These are phyloP conservation scores for Harpalus rufipes DNA, from an alignment of 2,888 invertebrate species.

Conservation along the genomic window DNA sequence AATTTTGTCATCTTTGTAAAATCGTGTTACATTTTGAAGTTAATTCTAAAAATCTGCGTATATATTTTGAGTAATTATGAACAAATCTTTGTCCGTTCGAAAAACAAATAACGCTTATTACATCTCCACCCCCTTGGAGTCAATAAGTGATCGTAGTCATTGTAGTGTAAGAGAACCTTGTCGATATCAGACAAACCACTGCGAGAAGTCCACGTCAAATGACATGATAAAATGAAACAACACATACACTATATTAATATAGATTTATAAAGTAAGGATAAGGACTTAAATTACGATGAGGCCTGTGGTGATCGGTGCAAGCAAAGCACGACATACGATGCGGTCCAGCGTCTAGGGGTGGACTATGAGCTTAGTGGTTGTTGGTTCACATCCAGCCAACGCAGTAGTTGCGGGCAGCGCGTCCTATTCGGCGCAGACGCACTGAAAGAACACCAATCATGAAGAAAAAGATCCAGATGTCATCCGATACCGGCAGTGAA, in stretches of 20 bases:
- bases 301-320: slow-evolving; percentile 64
- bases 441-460: slow-evolving; percentile 78
- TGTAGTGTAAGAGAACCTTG: neutral
- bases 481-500: slow-evolving; percentile 24
- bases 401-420: slow-evolving; percentile 89
- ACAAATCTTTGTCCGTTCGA: neutral
- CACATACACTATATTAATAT: slow-evolving; percentile 63
- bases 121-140: neutral
- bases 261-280: slow-evolving; percentile 53
- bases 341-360: slow-evolving; percentile 33
- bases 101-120: neutral
- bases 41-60: too few species aligned
- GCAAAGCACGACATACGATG: slow-evolving; percentile 60
- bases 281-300: slow-evolving; percentile 65
- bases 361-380: neutral
- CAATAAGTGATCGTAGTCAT: neutral
- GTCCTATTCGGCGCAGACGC: slow-evolving; percentile 89
- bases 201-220: slow-evolving; percentile 19
- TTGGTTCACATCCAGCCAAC: slow-evolving; percentile 80
- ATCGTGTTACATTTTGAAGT: too few species aligned
- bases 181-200: slow-evolving; percentile 37
- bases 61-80: too few species aligned
- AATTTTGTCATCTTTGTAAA: too few species aligned
- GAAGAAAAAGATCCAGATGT: neutral
- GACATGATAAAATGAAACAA: slow-evolving; percentile 61